Base-by-base conservation (phyloP, 2,113 vertebrate genomes). In the Eubucco bourcierii region DNA sequence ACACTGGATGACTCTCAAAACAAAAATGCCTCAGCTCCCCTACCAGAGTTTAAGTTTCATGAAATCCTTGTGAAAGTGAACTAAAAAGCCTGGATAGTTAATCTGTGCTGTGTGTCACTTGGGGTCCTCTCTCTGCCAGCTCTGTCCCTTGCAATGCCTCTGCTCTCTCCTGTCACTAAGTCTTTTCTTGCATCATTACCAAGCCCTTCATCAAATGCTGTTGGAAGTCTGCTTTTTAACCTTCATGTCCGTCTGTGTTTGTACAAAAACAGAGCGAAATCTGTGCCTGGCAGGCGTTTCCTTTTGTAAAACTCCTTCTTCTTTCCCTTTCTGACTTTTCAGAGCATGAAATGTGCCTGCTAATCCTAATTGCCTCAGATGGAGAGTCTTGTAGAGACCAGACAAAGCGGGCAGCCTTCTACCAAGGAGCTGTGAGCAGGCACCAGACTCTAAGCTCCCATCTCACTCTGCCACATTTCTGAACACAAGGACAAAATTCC, bases 341-440 rank as follows among this genome's bases (percentile, higher is more conserved):
- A 97, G 96, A 97, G 96, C 96, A 97, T 96, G 96, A 97, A 97
- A 97, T 96, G 82, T 74, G 94, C 73, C 93, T 92, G 84, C 94
- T 97, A 96, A 96, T 95, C 81, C 86, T 95, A 97, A 96, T 81
- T 96, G 94, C 88, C 4, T 58, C 19, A 4, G 66, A 94, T 71
- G 91, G 84, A 67, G 87, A 89, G 78, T 44, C 94, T 94, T 73
- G 68, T 19, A 67, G 63, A 80, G 61, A 66, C 68, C 3, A 89
- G 64, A 95, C 91, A 95, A 96, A 90, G 61, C n/a, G 86, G 74
- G 41, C 37, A 95, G 59, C 78, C 53, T 89, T 96, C 90, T 66
- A 78, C 79, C 68, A 56, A 73, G 39, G 58, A 94, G 88, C 65
- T 90, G 77, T 7, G 41, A 80, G 74, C 47, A 66, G 37, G 60